Percentiles rank a stretch among this genome's conserved stretches.
phyloP scores from a whole-genome alignment of 2,797 vertebrate species.

The Lepus townsendii region DNA sequence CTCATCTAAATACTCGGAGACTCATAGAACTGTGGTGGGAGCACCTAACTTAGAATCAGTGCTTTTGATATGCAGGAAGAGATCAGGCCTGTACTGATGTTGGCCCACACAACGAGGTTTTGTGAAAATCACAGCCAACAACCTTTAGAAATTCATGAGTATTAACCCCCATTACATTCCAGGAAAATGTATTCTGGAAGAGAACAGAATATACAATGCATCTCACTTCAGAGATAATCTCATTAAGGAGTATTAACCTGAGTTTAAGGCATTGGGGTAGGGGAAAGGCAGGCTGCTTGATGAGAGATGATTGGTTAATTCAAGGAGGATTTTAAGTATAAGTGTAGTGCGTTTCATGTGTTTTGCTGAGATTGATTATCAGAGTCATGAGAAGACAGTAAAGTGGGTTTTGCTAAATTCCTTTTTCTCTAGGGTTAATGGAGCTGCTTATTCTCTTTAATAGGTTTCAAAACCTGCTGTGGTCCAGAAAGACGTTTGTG shows the following conservation, averaged over 20 bases:
- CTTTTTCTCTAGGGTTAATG: slow-evolving; percentile 55
- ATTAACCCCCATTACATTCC: slow-evolving; percentile 27
- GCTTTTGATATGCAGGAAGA: slow-evolving; percentile 45
- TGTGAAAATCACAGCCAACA: not conserved
- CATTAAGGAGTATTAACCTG: not conserved
- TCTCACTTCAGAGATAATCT: not conserved
- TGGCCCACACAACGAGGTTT: not conserved
- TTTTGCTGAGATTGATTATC: not conserved
- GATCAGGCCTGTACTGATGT: not conserved
- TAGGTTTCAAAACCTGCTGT: slow-evolving; percentile 97
- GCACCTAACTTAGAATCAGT: not conserved
- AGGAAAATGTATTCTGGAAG: slow-evolving; percentile 25
- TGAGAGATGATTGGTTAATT: slow-evolving; percentile 37
- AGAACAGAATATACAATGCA: not conserved
- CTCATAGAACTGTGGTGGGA: not conserved
- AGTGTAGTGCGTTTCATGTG: not conserved
- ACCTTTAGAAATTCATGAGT: not conserved
- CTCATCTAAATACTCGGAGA: not conserved
- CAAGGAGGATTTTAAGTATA: not conserved
- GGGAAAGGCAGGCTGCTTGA: not conserved
- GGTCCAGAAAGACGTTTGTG: slow-evolving; percentile 96
- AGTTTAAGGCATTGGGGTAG: not conserved
- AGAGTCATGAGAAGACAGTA: not conserved
- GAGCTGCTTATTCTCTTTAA: slow-evolving; percentile 62
- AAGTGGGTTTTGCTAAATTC: not conserved